These are phyloP conservation scores for Hormaphis cornu DNA, from an alignment of 1,140 invertebrate species.

Conservation along the genomic window DNA sequence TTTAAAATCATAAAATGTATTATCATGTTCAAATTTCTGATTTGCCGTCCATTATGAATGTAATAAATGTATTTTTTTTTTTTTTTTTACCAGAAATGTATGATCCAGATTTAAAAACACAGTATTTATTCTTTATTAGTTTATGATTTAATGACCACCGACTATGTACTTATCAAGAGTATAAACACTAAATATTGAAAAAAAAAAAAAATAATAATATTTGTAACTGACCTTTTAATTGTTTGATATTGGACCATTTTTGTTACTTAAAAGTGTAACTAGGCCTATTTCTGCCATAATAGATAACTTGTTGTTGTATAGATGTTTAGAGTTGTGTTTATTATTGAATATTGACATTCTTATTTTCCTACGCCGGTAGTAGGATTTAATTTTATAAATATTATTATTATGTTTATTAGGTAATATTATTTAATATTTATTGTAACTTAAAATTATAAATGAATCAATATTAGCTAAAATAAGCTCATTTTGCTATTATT, in stretches of 20 bases:
- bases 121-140: not conserved
- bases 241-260: not conserved
- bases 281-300: slow-evolving; percentile 27
- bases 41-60: slow-evolving; percentile 17
- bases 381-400: slow-evolving; percentile 14
- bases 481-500: not conserved
- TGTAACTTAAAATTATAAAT: slow-evolving; percentile 25
- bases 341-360: not conserved
- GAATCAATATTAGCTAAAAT: not conserved
- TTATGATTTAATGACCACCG: too few relatives aligned
- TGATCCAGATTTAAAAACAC: not conserved
- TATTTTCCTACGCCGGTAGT: not conserved
- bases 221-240: not conserved
- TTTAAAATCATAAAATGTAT: slow-evolving; percentile 3
- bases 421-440: slow-evolving; percentile 29
- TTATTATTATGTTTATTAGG: slow-evolving; percentile 24
- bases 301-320: slow-evolving; percentile 31
- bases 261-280: slow-evolving; percentile 9
- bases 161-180: too few relatives aligned
- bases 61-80: not conserved
- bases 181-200: too few relatives aligned
- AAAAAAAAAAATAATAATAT: too few relatives aligned
- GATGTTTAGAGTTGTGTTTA: slow-evolving; percentile 30
- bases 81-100: slow-evolving; percentile 18
- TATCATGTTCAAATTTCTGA: slow-evolving; percentile 16